phyloP scores from a whole-genome alignment of 2,888 invertebrate genomes.

The Schizotus pectinicornis region DNA sequence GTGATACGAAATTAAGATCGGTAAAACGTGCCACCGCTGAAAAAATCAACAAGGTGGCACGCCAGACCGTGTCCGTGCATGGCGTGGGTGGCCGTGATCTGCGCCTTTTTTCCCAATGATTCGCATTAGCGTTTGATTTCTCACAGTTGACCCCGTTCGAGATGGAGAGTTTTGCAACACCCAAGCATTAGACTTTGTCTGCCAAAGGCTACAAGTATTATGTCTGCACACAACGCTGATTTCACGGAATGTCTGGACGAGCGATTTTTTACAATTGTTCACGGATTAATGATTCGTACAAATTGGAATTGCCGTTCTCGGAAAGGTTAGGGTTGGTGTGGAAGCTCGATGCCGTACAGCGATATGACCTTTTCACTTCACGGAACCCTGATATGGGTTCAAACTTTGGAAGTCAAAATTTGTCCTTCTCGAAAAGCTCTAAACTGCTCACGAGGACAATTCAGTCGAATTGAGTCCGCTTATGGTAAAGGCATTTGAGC shows the following conservation, averaged over 20 bases:
- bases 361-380: too few relatives aligned
- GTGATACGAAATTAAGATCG: background rate
- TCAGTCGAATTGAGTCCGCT: too few relatives aligned
- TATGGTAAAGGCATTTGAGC: too few relatives aligned
- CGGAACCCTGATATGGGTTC: too few relatives aligned
- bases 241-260: constrained; percentile 18
- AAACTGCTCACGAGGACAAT: too few relatives aligned
- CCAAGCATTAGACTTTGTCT: constrained; percentile 25
- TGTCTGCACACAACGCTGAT: constrained; percentile 26
- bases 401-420: too few relatives aligned
- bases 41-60: background rate
- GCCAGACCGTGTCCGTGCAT: constrained; percentile 20
- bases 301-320: background rate
- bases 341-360: too few relatives aligned
- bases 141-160: constrained; percentile 52
- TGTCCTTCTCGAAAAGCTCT: too few relatives aligned
- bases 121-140: constrained; percentile 53
- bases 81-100: constrained; percentile 53
- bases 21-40: too few relatives aligned
- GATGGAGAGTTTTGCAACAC: constrained; percentile 51
- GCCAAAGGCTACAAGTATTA: constrained; percentile 27
- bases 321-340: too few relatives aligned
- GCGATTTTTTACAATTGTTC: constrained; percentile 3
- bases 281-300: background rate
- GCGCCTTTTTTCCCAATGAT: constrained; percentile 35